Conservation (phyloP, 2,113 vertebrate genomes). For the Meriones unguiculatus region DNA sequence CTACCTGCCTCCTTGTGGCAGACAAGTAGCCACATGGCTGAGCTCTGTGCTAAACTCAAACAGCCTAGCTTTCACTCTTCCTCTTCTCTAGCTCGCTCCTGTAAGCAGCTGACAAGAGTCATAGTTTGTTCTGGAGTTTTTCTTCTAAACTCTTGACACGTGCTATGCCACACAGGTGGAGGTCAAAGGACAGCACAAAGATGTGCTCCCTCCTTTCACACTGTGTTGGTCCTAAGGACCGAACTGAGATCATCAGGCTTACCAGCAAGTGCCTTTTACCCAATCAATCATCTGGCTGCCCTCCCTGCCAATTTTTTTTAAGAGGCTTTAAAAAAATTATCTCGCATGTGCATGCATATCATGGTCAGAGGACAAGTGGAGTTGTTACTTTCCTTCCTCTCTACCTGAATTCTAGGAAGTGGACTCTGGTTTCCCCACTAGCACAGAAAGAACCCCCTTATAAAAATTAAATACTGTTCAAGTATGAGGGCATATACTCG, state of each 20-base stretch:
- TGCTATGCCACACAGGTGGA: not conserved
- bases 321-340: not conserved
- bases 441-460: not conserved
- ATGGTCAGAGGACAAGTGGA: not conserved
- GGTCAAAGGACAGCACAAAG: not conserved
- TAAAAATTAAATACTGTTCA: not conserved
- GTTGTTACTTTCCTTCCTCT: not conserved
- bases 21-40: not conserved
- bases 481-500: not conserved
- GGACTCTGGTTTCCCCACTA: not conserved
- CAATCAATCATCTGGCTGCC: not conserved
- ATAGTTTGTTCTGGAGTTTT: not conserved
- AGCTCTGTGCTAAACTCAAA: not conserved
- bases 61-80: not conserved
- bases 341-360: not conserved
- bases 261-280: not conserved
- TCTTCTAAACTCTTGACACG: not conserved
- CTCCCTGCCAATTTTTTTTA: not conserved
- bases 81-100: not conserved
- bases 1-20: not conserved
- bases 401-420: not conserved
- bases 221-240: not conserved
- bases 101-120: not conserved
- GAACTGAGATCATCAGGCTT: not conserved
- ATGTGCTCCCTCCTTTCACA: not conserved